Evolutionary conservation across 2,888 invertebrate genomes (phyloP).

Genomic region (Caenorhabditis afra): DNA sequence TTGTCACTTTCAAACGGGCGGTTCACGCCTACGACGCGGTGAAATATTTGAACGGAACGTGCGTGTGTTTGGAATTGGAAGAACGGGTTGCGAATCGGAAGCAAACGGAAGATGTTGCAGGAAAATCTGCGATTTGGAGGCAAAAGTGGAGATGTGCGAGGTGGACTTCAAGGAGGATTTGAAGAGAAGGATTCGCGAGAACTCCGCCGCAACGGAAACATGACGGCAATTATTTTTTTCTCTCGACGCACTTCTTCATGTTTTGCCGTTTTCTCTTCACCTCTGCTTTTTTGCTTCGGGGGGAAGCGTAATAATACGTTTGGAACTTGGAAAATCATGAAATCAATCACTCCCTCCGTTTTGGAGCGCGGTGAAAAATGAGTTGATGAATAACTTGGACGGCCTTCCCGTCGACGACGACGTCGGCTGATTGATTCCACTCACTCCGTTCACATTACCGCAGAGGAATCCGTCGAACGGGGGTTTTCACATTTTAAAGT

Average conservation of each 20-base stretch:
- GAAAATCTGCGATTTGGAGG: constrained; percentile 48
- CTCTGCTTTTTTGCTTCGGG: neutral
- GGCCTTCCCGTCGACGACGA: neutral
- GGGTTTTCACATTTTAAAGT: constrained; percentile 12
- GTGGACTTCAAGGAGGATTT: constrained; percentile 48
- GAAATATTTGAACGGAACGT: constrained; percentile 39
- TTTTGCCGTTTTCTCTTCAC: neutral
- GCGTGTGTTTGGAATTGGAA: neutral
- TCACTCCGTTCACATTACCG: constrained; percentile 3
- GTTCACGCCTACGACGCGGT: constrained; percentile 44
- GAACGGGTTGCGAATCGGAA: neutral
- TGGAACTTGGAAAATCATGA: too few relatives aligned
- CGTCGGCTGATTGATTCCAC: constrained; percentile 3
- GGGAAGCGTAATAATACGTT: too few relatives aligned
- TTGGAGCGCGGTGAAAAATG: constrained; percentile 4
- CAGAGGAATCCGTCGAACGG: neutral
- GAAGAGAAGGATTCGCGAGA: constrained; percentile 34
- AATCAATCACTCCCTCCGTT: too few relatives aligned
- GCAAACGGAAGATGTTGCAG: constrained; percentile 16
- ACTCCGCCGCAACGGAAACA: neutral
- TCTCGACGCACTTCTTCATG: neutral
- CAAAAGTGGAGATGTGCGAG: constrained; percentile 45
- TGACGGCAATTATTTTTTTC: constrained; percentile 10
- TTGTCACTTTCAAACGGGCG: constrained; percentile 35
- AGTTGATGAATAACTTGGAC: constrained; percentile 23